Evolutionary conservation across 2,797 vertebrate genomes (phyloP), one percentile per base, ranked within the genome.

Genomic region (Sebastes itinus): DNA sequence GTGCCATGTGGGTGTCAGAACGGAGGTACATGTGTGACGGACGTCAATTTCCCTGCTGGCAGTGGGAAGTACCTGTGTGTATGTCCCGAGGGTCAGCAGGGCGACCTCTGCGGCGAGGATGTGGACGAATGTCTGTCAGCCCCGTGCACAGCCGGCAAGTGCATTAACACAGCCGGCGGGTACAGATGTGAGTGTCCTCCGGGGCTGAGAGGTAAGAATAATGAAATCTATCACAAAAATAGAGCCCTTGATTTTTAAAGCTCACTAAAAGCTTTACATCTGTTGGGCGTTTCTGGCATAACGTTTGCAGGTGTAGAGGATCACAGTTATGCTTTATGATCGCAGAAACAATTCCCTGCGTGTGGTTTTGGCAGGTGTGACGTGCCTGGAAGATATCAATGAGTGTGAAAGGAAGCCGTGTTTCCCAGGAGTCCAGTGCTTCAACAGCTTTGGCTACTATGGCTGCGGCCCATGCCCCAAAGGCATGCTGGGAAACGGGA

Each of bases 11-110:
- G 92, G 20, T 97, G 96, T 85, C 88, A 87, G 67, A 94, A 87
- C 1, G 93, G 95, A 13, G 96, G 96, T 2, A 90, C 89, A 0
- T 97, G 96, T 11, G 92, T 96, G 81, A 96, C 96, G 1, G 94
- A 97, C 10, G 91, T 97, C 9, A 90, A 92, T 60, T 93, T 95
- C 87, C 96, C 97, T 0, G 95, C 96, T 0, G 97, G 97, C 76
- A 94, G 96, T 2, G 96, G 96, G 28, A 92, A 90, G 91, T 96
- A 96, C 88, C 92, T 97, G 76, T 97, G 97, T 14, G 77, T 94
- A 6, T 97, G 97, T 78, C 94, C 93, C 0, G 82, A 79, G 1
- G 95, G 95, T 2, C 92, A 87, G 61, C 91, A 66, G 27, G 96
- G 97, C 0, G 86, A 93, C 27, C 83, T 91, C 81, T 97, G 97